Conservation (phyloP, 2,113 vertebrate genomes). For the Orcinus orca region DNA sequence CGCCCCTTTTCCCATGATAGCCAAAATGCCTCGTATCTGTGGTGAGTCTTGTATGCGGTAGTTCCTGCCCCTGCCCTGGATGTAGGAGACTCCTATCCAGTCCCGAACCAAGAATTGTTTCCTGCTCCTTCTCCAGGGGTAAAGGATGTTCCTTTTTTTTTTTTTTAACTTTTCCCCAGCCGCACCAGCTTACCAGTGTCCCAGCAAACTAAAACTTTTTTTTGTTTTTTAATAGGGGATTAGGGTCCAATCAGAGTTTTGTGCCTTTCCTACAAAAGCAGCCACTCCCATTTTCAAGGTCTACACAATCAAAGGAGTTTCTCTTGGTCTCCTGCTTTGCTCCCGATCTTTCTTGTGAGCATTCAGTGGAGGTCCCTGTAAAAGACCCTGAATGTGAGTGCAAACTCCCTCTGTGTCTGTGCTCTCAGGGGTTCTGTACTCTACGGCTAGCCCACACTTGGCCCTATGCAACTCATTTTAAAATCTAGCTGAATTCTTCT, state of each 20-base stretch:
- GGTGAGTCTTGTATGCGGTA: neutral
- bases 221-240: neutral
- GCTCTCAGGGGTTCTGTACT: neutral
- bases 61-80: neutral
- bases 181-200: neutral
- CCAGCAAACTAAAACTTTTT: neutral
- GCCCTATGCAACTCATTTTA: neutral
- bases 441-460: neutral
- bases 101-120: neutral
- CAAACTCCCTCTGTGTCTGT: neutral
- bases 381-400: neutral
- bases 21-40: neutral
- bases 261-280: neutral
- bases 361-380: neutral
- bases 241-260: neutral
- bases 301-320: neutral
- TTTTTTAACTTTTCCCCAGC: neutral
- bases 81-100: neutral
- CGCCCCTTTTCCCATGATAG: neutral
- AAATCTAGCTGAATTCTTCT: neutral
- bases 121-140: neutral
- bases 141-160: neutral
- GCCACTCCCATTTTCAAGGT: neutral
- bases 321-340: neutral
- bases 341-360: neutral